Evolutionary conservation across 2,797 vertebrate genomes (phyloP).

Genomic region (Periparus ater): DNA sequence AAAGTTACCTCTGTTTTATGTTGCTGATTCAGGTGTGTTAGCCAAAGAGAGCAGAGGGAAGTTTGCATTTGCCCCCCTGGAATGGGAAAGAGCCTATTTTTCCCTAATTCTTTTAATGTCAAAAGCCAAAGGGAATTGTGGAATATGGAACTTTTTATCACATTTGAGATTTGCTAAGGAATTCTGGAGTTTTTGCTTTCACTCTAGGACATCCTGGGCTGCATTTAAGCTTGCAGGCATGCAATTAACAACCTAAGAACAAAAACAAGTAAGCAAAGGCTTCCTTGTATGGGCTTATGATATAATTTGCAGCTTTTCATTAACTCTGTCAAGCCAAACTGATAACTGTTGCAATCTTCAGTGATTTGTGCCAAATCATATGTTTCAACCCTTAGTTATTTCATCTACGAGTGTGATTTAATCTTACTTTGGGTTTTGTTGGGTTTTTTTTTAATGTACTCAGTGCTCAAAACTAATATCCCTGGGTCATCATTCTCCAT

Average conservation of each 20-base stretch:
- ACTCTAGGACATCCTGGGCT: not conserved
- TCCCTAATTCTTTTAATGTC: not conserved
- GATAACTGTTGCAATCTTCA: not conserved
- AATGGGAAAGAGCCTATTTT: not conserved
- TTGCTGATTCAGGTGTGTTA: not conserved
- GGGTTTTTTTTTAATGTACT: fast-evolving
- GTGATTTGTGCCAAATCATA: not conserved
- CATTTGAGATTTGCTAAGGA: not conserved
- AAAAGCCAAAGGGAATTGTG: not conserved
- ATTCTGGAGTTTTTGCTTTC: not conserved
- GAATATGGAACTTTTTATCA: not conserved
- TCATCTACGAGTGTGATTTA: not conserved
- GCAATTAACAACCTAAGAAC: not conserved
- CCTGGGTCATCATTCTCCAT: not conserved
- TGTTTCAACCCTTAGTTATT: not conserved
- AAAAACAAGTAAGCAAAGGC: not conserved
- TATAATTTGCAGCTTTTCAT: not conserved
- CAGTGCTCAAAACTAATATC: not conserved
- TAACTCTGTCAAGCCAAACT: not conserved
- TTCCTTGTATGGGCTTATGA: not conserved
- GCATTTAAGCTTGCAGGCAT: not conserved
- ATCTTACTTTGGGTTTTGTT: not conserved
- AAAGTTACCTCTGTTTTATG: not conserved
- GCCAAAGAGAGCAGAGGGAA: not conserved
- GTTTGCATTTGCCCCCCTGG: not conserved